phyloP scores from a whole-genome alignment of 2,888 invertebrate species.

The Leptinotarsa juncta region DNA sequence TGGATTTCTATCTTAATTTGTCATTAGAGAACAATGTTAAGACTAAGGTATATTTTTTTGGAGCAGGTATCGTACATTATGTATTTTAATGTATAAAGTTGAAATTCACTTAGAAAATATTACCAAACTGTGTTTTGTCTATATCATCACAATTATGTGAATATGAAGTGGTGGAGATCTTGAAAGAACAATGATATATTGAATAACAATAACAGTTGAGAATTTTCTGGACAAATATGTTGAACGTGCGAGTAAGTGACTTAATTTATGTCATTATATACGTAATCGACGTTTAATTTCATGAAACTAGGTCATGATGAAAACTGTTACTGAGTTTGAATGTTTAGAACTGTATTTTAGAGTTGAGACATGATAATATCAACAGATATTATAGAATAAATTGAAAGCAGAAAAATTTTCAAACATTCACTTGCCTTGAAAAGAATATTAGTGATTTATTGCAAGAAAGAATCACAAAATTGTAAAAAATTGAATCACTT shows the following conservation, averaged over 20 bases:
- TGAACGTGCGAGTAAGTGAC: background rate
- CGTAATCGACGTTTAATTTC: background rate
- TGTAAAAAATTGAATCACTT: too few relatives aligned
- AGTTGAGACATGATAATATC: too few relatives aligned
- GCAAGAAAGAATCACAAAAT: too few relatives aligned
- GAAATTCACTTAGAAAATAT: background rate
- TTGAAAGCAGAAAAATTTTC: too few relatives aligned
- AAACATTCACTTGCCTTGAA: too few relatives aligned
- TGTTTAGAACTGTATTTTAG: too few relatives aligned
- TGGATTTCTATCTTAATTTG: too few relatives aligned
- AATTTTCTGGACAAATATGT: slow-evolving; percentile 12
- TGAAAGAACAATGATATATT: slow-evolving; percentile 10
- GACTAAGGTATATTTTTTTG: too few relatives aligned
- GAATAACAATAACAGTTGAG: background rate
- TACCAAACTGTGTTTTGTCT: background rate
- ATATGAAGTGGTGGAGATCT: background rate
- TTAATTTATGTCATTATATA: slow-evolving; percentile 15
- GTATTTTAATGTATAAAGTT: background rate
- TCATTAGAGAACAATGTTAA: too few relatives aligned
- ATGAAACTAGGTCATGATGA: slow-evolving; percentile 14
- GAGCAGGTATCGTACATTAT: too few relatives aligned
- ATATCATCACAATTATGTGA: background rate
- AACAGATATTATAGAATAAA: too few relatives aligned
- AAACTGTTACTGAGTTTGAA: background rate
- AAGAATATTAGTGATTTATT: too few relatives aligned